Base-by-base conservation (phyloP, 2,888 invertebrate genomes). In the Agrotis puta region DNA sequence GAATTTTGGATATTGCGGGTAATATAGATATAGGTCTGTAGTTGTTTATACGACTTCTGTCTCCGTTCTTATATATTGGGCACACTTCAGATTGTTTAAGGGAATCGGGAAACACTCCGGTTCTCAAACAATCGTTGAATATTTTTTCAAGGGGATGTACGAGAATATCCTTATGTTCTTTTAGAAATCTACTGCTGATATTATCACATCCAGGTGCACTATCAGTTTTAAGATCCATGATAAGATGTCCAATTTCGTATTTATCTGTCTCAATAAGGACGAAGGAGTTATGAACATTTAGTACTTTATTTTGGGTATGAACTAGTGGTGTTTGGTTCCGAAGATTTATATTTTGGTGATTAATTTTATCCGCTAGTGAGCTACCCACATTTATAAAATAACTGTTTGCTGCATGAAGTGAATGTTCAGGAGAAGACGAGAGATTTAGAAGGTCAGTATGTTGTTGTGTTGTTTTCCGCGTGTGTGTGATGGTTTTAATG, bases 331-430 rank as follows among this genome's bases (percentile, higher is more conserved):
- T 11, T 51, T 9, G 51, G 13, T 51, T 51, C 22, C 51, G 20
- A 16, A 24, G 18, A 39, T 62, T 51, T n/a, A 24, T 11, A 39
- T 62, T 51, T n/a, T 50, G 39, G 22, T 63, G 20, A 1, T 3
- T 5, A 9, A 50, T 53, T 22, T 63, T 39, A 2, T 63, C 51
- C 14, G 63, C 63, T 24, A 63, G 5, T 5, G 53, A 22, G 50
- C 18, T 51, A 24, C 63, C 63, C 2, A 62, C 43, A n/a, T 53
- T 64, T 43, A 53, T 50, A 22, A 64, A 63, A 24, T 53, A 22
- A 5, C 16, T 64, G 18, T 64, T 64, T 18, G n/a, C 53, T 53
- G 6, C 33, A 6, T 63, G 18, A 11, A 63, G 53, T 43, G 63
- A 43, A 13, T 33, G 53, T 1, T 53, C 22, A 18, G 53, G 53